These are phyloP conservation scores for Cryptus armator DNA, from an alignment of 2,888 invertebrate genomes.

Conservation along the genomic window DNA sequence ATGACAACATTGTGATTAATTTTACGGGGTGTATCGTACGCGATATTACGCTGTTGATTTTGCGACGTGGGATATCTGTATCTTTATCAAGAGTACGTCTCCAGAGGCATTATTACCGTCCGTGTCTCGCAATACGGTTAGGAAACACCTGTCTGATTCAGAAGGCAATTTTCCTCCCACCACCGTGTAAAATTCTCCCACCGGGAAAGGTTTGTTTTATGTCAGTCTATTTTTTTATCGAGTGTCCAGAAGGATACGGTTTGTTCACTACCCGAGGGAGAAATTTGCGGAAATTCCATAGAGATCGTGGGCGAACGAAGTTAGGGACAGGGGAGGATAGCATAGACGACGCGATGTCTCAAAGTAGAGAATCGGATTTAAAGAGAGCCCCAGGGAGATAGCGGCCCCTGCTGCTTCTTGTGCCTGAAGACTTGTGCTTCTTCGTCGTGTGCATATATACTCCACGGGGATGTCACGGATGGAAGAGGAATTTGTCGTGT, in stretches of 20 bases:
- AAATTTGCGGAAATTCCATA: constrained; percentile 60
- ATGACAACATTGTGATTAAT: not conserved
- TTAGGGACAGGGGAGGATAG: constrained; percentile 42
- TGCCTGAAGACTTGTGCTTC: constrained; percentile 29
- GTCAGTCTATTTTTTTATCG: constrained; percentile 35
- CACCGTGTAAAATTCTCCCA: constrained; percentile 22
- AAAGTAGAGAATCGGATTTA: constrained; percentile 63
- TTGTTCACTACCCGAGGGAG: constrained; percentile 49
- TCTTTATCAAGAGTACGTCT: not conserved
- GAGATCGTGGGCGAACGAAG: constrained; percentile 39
- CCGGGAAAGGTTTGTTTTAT: constrained; percentile 11
- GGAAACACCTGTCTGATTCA: constrained; percentile 58
- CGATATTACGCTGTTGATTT: not conserved
- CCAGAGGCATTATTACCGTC: not conserved
- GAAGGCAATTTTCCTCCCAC: constrained; percentile 12
- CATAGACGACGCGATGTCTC: constrained; percentile 53
- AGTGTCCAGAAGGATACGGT: constrained; percentile 25
- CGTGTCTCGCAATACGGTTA: not conserved
- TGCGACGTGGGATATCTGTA: not conserved
- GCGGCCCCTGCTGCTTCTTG: constrained; percentile 4
- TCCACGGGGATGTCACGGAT: constrained; percentile 19
- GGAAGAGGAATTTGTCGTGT: constrained; percentile 3
- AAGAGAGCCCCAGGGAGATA: constrained; percentile 64
- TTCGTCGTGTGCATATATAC: constrained; percentile 24
- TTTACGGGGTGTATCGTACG: not conserved